Evolutionary conservation across 35 echinoderm and acorn worm genomes (phyloP), one percentile per base, ranked within the genome.

Genomic region (Eucidaris tribuloides): DNA sequence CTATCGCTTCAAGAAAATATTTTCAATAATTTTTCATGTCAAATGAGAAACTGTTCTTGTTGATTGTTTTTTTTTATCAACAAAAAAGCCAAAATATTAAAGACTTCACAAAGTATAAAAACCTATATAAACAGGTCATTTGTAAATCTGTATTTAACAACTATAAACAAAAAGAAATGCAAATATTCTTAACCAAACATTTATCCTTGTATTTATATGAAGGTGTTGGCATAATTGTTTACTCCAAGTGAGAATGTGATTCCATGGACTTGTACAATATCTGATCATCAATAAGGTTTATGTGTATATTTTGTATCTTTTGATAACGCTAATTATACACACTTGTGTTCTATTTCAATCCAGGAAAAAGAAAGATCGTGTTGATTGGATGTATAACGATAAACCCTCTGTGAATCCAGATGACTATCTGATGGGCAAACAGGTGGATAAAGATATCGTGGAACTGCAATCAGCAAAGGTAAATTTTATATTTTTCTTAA

Each of bases 341-440:
- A 20, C 30, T 11, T 24, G n/a, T 33, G 35, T 85, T 55, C 15
- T 11, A 33, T 33, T 46, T 1, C 0, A 27, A 22, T 80, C 35
- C n/a, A 88, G 85, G 46, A 88, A 88, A 29, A 58, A 65, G 40
- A 88, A 88, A 36, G 85, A 88, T 54, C 76, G 85, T 23, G 64
- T 99, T 24, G 87, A 99, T n/a, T 99, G 96, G 96, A 99, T 99
- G 96, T 99, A 99, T 74, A 89, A 99, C 18, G 78, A 82, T 30
- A 62, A 82, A 5, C 44, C 82, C 42, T 50, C 64, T 58, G 89
- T 93, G 29, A 93, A 99, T 65, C 46, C 65, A 50, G 96, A 99
- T 15, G 96, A 99, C 33, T 99, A 99, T 52, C 87, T 99, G 35
- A 34, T 99, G 18, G 96, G 96, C 0, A 99, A 99, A 72, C 71